phyloP scores from a whole-genome alignment of 2,113 vertebrate species.

The Oryzias javanicus region DNA sequence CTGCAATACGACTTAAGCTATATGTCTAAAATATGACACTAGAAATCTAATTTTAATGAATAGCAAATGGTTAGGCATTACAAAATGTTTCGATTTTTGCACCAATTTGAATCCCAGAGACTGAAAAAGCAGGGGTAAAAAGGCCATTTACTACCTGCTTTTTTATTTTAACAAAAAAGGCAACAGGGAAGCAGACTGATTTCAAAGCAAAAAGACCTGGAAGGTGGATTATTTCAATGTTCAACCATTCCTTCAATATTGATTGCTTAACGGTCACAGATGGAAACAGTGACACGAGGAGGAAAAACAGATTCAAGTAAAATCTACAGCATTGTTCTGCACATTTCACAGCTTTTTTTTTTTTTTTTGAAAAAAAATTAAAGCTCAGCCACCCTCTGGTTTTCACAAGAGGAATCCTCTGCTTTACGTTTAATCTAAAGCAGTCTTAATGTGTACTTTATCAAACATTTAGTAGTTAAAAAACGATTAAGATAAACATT shows the following conservation, averaged over 20 bases:
- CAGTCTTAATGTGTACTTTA: background rate
- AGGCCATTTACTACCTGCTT: no score
- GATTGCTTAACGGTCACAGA: background rate
- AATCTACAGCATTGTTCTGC: conserved; percentile 48
- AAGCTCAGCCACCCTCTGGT: conserved; percentile 28
- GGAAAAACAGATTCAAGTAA: conserved; percentile 51
- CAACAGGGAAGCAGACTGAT: background rate
- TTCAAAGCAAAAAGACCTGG: background rate
- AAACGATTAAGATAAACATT: conserved; percentile 14
- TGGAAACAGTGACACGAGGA: conserved; percentile 1
- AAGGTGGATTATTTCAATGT: background rate
- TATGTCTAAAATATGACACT: no score
- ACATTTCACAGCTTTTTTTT: conserved; percentile 71
- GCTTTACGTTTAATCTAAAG: conserved; percentile 5
- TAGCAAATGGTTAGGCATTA: no score
- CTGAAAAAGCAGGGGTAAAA: no score
- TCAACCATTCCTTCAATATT: no score
- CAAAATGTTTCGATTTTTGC: no score
- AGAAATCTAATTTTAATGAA: no score
- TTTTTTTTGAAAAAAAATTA: conserved; percentile 6
- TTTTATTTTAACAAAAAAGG: background rate
- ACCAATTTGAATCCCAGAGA: no score
- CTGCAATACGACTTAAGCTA: no score
- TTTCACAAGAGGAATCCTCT: background rate
- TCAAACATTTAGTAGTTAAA: conserved; percentile 5